These are phyloP conservation scores for Spinibarbus caldwelli DNA, from an alignment of 2,797 vertebrate genomes.

Conservation along the genomic window DNA sequence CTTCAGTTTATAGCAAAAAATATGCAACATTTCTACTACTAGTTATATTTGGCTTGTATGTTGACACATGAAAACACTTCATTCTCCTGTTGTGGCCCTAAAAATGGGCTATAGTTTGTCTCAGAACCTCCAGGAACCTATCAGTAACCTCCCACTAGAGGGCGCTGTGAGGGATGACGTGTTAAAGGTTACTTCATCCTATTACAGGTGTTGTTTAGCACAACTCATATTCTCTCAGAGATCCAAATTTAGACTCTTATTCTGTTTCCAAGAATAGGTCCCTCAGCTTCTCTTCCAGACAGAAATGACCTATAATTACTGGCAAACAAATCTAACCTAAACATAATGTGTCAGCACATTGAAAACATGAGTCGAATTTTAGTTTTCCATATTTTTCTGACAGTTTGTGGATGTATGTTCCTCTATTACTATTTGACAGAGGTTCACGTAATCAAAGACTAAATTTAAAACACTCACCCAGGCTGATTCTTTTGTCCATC, in stretches of 20 bases:
- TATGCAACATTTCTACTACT: no score
- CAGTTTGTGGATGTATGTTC: neutral
- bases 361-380: neutral
- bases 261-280: conserved; percentile 25
- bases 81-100: neutral
- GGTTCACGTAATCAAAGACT: neutral
- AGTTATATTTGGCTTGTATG: neutral
- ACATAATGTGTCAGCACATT: neutral
- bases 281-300: neutral
- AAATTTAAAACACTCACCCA: conserved; percentile 77
- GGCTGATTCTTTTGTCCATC: conserved; percentile 88
- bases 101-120: neutral
- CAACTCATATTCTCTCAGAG: neutral
- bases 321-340: conserved; percentile 8
- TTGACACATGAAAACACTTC: neutral
- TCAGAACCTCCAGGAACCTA: neutral
- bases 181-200: conserved; percentile 17
- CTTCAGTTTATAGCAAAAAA: neutral
- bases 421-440: neutral
- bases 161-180: neutral
- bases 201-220: no score
- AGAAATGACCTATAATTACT: conserved; percentile 7
- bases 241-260: conserved; percentile 27
- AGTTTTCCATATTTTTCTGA: neutral
- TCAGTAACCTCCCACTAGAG: neutral